phyloP scores from a whole-genome alignment of 2,888 invertebrate species.

The Oxystoma pomonae region DNA sequence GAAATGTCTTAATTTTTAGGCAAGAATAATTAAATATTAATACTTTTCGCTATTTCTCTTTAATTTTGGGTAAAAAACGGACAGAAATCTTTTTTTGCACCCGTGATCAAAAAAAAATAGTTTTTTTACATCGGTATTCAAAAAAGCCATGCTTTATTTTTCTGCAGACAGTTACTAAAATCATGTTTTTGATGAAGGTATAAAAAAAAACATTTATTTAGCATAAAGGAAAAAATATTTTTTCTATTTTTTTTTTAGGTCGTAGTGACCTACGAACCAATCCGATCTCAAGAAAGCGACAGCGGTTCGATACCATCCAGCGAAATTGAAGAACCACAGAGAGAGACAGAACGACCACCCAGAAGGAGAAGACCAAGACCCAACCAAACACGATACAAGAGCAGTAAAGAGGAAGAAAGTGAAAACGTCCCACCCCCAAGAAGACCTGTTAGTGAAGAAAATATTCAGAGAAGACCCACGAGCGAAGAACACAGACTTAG shows the following conservation, averaged over 20 bases:
- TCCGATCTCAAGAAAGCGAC: slow-evolving; percentile 31
- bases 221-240: too few species aligned
- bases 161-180: too few species aligned
- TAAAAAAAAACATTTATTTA: too few species aligned
- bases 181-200: too few species aligned
- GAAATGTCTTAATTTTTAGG: too few species aligned
- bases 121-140: too few species aligned
- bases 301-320: neutral
- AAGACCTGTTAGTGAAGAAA: slow-evolving; percentile 10
- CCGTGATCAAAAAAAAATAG: too few species aligned
- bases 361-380: slow-evolving; percentile 29
- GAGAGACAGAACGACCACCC: slow-evolving; percentile 31
- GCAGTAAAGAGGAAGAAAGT: slow-evolving; percentile 7
- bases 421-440: slow-evolving; percentile 8
- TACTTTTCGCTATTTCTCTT: too few species aligned
- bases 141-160: too few species aligned
- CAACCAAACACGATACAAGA: neutral
- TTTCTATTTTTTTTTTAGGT: slow-evolving; percentile 12
- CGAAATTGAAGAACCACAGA: slow-evolving; percentile 22
- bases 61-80: too few species aligned
- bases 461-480: neutral
- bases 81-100: too few species aligned
- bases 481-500: neutral
- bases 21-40: too few species aligned
- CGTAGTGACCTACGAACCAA: slow-evolving; percentile 33